These are phyloP conservation scores for Prolemur simus DNA, from an alignment of 2,113 vertebrate genomes.

Conservation along the genomic window DNA sequence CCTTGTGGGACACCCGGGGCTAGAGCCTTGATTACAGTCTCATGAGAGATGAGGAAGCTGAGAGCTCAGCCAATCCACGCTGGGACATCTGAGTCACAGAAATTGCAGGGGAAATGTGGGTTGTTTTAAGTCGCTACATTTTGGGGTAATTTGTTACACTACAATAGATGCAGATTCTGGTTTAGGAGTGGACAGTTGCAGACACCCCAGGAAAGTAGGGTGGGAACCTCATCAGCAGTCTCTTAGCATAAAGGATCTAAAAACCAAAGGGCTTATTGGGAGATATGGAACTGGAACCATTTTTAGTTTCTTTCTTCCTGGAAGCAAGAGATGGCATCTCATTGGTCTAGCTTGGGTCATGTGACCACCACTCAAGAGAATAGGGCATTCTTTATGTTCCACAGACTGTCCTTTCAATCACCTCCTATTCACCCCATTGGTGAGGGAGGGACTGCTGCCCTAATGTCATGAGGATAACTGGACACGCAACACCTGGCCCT, in stretches of 20 bases:
- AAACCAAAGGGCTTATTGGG: not conserved
- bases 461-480: not conserved
- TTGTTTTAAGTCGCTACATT: not conserved
- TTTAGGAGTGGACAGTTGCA: not conserved
- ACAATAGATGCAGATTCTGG: not conserved
- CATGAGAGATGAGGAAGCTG: not conserved
- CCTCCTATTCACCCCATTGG: no score
- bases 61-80: not conserved
- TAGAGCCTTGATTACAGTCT: no score
- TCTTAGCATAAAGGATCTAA: not conserved
- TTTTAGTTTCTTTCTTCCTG: not conserved
- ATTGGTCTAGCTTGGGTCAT: not conserved
- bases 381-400: not conserved
- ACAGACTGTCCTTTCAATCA: no score
- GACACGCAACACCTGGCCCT: accelerated
- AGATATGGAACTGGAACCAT: not conserved
- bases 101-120: not conserved
- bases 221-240: not conserved
- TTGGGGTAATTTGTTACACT: no score
- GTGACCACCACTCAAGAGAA: not conserved
- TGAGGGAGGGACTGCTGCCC: not conserved
- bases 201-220: not conserved
- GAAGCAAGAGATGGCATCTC: not conserved
- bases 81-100: not conserved
- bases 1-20: not conserved